Base-by-base conservation (phyloP, 2,888 invertebrate species). In the Drosophila prostipennis region DNA sequence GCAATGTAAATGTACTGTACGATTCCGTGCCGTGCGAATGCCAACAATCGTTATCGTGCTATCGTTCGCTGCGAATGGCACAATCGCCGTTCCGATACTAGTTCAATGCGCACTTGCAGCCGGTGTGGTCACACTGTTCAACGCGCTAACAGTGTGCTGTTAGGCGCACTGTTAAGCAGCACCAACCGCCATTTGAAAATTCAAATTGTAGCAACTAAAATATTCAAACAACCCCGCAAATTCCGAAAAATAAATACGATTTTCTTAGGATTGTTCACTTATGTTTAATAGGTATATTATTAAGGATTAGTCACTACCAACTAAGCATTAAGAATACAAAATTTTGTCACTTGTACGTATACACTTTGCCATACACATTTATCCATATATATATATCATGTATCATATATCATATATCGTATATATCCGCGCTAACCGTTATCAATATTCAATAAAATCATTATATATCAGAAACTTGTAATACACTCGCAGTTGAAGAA, bases 271-370 rank as follows among this genome's bases (percentile, higher is more conserved):
- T 72, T 73, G 64, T 72, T 69, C 36, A 53, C 87, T 87, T 87
- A 80, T 60, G 34, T 46, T 48, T 43, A 80, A 77, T 74, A 74
- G 48, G 55, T 67, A 74, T 69, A 77, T 81, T 73, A 64, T 73
- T 82, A 84, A 81, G 86, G 86, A 87, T 87, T 88, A 85, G 73
- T 78, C 71, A 76, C 76, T 88, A 74, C 45, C 49, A 72, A 56
- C 77, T 88, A 80, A 69, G 74, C 70, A 78, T 80, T 87, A 77
- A 78, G 72, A 77, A 89, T 80, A 82, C 78, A 74, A 80, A 71
- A 52, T 82, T 82, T 85, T 87, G 87, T 88, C 80, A 82, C 87
- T 86, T 83, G 88, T 83, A 88, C 89, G 89, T 83, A 83, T 88
- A 88, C 82, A 72, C 72, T 76, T 88, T 82, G 69, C 59, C 64